Evolutionary conservation across 1,140 invertebrate species (phyloP).

Genomic region (Oryctes rhinoceros): DNA sequence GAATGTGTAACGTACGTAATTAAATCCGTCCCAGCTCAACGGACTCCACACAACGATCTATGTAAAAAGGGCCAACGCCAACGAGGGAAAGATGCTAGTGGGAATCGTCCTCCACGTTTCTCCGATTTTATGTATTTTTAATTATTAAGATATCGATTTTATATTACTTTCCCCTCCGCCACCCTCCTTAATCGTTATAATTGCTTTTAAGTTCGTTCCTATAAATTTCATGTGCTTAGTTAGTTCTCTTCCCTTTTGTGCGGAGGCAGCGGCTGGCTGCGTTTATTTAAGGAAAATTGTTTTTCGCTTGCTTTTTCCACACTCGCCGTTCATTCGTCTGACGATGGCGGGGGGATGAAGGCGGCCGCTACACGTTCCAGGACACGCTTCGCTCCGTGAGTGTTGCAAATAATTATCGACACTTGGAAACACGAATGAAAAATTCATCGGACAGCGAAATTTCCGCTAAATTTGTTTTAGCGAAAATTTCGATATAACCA

Average conservation of each 20-base stretch:
- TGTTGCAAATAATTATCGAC: constrained; percentile 31
- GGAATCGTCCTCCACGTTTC: constrained; percentile 44
- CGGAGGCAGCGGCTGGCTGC: constrained; percentile 5
- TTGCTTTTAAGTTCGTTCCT: constrained; percentile 46
- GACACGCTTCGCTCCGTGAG: constrained; percentile 10
- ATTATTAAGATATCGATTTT: constrained; percentile 55
- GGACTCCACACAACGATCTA: no score
- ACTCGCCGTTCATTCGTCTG: neutral
- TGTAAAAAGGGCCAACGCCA: no score
- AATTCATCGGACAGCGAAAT: constrained; percentile 1
- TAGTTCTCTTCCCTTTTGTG: constrained; percentile 15
- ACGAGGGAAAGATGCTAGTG: constrained; percentile 2
- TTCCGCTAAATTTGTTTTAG: neutral
- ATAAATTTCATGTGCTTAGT: constrained; percentile 46
- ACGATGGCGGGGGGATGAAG: neutral
- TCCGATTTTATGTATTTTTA: constrained; percentile 54
- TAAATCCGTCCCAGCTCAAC: no score
- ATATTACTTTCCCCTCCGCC: constrained; percentile 49
- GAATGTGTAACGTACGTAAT: no score
- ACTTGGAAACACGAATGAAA: constrained; percentile 14
- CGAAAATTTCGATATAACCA: neutral
- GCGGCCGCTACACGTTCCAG: neutral
- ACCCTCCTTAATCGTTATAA: constrained; percentile 46
- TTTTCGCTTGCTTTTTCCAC: constrained; percentile 11
- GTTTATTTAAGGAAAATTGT: constrained; percentile 33